Conservation (phyloP, 2,113 vertebrate genomes). For the Leptodactylus fuscus region DNA sequence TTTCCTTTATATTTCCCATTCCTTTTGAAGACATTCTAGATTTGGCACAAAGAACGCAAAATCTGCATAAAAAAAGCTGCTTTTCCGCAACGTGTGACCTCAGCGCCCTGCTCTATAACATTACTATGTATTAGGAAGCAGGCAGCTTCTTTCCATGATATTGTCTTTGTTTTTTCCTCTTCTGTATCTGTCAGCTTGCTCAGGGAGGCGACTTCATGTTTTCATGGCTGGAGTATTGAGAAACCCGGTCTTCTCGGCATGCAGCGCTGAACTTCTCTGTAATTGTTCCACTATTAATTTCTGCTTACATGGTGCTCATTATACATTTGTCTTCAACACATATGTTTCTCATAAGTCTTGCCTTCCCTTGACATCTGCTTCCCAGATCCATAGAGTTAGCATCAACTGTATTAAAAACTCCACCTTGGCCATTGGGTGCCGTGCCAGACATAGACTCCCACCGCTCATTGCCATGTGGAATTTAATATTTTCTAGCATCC, state of each 20-base stretch:
- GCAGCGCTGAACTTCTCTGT: not conserved
- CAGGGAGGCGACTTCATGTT: not conserved
- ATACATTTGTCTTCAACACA: conserved; percentile 21
- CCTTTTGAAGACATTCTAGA: too few relatives aligned
- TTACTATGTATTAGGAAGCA: too few relatives aligned
- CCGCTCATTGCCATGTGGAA: conserved; percentile 4
- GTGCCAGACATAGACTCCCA: not conserved
- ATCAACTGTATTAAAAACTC: not conserved
- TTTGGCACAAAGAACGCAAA: too few relatives aligned
- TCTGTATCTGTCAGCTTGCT: not conserved
- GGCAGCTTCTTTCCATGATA: not conserved
- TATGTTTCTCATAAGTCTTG: conserved; percentile 31
- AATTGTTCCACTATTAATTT: conserved; percentile 29
- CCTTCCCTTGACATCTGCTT: conserved; percentile 42
- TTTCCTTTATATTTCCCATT: too few relatives aligned
- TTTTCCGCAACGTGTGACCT: too few relatives aligned
- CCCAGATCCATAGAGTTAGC: conserved; percentile 18
- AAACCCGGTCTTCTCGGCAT: not conserved
- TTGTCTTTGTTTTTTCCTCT: not conserved
- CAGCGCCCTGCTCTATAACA: not conserved
- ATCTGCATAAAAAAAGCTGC: too few relatives aligned
- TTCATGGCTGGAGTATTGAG: not conserved
- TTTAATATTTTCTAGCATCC: not conserved
- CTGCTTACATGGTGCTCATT: conserved; percentile 28
- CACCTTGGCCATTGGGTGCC: not conserved